Evolutionary conservation across 2,888 invertebrate genomes (phyloP), one percentile per base, ranked within the genome.

Genomic region (Gryllus longicercus): DNA sequence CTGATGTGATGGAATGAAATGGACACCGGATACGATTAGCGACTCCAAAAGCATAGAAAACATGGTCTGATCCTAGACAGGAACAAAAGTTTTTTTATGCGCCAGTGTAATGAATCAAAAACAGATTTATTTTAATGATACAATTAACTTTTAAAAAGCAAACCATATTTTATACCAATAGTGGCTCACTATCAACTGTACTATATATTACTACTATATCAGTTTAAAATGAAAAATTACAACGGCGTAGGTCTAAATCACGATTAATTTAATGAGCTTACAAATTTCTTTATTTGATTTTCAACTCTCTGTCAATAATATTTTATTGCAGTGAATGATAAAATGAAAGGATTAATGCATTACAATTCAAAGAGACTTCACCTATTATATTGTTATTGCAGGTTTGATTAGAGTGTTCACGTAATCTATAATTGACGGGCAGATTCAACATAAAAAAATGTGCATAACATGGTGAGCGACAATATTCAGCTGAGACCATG

Each of bases 291-390:
- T 74, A 74, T 74, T 74, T 74, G 74, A 18, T 74, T 2, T 74
- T 74, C 74, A 74, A 74, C 2, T 74, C 2, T 3, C 74, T 74
- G 74, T 3, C 74, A 74, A 74, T 74, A n/a, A 74, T 74, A 2
- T 74, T 74, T 74, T 5, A 74, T 74, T 74, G 74, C 74, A 74
- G 8, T 74, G n/a, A 74, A 74, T 74, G 74, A 74, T n/a, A 74
- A 8, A 16, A 3, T 38, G 25, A 38, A 38, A 38, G 25, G n/a
- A 74, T 74, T 16, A 74, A 18, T 3, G 74, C n/a, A 8, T 16
- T n/a, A 16, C 4, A 74, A 74, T n/a, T 74, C 74, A 74, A 74
- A 74, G 16, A 74, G 74, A 74, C 8, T 74, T 74, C 74, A 8
- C n/a, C 4, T 8, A 74, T 74, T 74, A 74, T 74, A 74, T 74